Conservation (phyloP, 2,888 invertebrate species). For the Watsonalla binaria region DNA sequence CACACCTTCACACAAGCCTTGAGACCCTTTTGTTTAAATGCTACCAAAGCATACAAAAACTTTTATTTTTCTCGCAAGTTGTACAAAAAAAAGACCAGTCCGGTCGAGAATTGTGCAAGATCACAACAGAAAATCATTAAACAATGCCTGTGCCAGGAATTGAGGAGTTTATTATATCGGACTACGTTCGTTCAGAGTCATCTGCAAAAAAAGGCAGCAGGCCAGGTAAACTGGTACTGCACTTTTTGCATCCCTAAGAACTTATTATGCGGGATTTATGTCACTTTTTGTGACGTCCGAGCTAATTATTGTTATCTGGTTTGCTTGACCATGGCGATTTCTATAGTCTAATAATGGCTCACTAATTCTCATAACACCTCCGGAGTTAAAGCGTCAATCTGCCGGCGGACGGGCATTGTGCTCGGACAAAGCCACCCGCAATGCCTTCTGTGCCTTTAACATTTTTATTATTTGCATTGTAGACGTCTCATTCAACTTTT, state of each 20-base stretch:
- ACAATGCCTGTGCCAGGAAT: conserved; percentile 74
- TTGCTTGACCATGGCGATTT: conserved; percentile 69
- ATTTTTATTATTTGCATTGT: conserved; percentile 64
- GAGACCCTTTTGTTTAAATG: conserved; percentile 73
- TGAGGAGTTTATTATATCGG: conserved; percentile 77
- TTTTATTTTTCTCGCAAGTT: conserved; percentile 65
- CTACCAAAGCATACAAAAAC: conserved; percentile 73
- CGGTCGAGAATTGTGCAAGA: conserved; percentile 72
- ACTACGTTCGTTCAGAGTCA: conserved; percentile 56
- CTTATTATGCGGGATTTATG: conserved; percentile 78
- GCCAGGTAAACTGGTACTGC: conserved; percentile 64
- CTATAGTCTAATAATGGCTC: conserved; percentile 70
- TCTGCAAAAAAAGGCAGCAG: conserved; percentile 59
- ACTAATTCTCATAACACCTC: conserved; percentile 77
- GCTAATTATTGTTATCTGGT: conserved; percentile 77
- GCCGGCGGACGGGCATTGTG: conserved; percentile 48
- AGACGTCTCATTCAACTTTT: conserved; percentile 63
- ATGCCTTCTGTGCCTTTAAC: conserved; percentile 66
- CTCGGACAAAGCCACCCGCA: conserved; percentile 68
- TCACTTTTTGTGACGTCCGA: conserved; percentile 73
- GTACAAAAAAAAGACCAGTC: conserved; percentile 55
- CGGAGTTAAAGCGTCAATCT: conserved; percentile 68
- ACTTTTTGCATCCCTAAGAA: conserved; percentile 62
- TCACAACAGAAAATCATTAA: conserved; percentile 77
- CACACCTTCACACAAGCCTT: conserved; percentile 70